Conservation (phyloP, 1,140 invertebrate species). For the Goniozus legneri region DNA sequence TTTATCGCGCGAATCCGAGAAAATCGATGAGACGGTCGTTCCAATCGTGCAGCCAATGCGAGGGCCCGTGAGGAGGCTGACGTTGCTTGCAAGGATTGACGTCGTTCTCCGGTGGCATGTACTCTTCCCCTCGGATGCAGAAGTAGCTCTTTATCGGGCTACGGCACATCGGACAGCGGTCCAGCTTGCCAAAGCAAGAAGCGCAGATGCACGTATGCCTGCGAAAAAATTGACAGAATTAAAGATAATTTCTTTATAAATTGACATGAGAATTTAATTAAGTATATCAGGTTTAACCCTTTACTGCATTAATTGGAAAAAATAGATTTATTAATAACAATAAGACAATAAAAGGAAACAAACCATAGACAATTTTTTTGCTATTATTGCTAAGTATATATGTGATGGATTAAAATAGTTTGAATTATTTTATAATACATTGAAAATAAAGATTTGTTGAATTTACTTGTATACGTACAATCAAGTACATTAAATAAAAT, state of each 20-base stretch:
- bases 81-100: conserved; percentile 47
- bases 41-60: conserved; percentile 61
- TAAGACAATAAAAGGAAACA: conserved; percentile 15
- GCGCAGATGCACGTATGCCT: conserved; percentile 80
- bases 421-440: too few relatives aligned
- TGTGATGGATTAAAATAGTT: too few relatives aligned
- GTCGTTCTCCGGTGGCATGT: conserved; percentile 61
- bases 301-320: conserved; percentile 2
- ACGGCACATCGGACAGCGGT: conserved; percentile 79
- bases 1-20: conserved; percentile 58
- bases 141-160: conserved; percentile 77
- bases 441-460: too few relatives aligned
- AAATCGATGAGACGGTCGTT: conserved; percentile 64
- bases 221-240: too few relatives aligned
- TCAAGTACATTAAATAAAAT: too few relatives aligned
- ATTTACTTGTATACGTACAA: too few relatives aligned
- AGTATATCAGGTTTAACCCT: not conserved
- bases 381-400: too few relatives aligned
- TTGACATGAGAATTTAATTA: too few relatives aligned
- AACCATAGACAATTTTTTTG: too few relatives aligned
- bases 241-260: too few relatives aligned
- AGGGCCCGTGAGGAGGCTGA: conserved; percentile 37
- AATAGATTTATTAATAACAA: conserved; percentile 1
- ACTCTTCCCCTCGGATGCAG: conserved; percentile 71
- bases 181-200: conserved; percentile 67